Conservation (phyloP, 1,140 invertebrate genomes). For the Hylaeus volcanicus region DNA sequence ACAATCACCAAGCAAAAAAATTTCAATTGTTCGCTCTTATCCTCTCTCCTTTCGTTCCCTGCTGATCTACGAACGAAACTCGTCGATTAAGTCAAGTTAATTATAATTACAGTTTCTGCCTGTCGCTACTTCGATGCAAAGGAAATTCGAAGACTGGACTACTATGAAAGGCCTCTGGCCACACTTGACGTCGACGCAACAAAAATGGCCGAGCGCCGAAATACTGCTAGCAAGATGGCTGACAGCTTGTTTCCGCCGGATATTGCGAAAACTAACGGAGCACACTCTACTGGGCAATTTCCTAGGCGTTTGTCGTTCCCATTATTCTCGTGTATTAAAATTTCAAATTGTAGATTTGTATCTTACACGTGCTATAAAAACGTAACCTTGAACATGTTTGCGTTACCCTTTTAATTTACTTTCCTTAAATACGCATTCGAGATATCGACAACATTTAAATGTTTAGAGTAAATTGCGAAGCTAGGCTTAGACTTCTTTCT, state of each 20-base stretch:
- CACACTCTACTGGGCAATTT: constrained; percentile 3
- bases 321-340: not conserved
- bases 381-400: not conserved
- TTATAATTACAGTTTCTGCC: constrained; percentile 55
- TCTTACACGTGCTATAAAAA: constrained; percentile 5
- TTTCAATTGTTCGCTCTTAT: constrained; percentile 49
- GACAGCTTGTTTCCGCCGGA: constrained; percentile 65
- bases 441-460: not conserved
- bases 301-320: not conserved
- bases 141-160: constrained; percentile 69
- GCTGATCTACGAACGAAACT: constrained; percentile 41
- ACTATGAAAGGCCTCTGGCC: constrained; percentile 62
- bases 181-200: constrained; percentile 76
- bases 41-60: constrained; percentile 14
- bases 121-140: constrained; percentile 73
- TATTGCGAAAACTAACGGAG: constrained; percentile 15
- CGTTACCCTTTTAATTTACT: constrained; percentile 43
- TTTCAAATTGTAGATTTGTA: constrained; percentile 19
- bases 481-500: not conserved
- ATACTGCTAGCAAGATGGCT: constrained; percentile 71
- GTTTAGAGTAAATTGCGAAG: not conserved
- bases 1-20: constrained; percentile 53
- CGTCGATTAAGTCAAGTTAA: constrained; percentile 36
- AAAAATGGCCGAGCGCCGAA: constrained; percentile 75
- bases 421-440: not conserved